Evolutionary conservation across 2,797 vertebrate genomes (phyloP).

Genomic region (Vultur gryphus): DNA sequence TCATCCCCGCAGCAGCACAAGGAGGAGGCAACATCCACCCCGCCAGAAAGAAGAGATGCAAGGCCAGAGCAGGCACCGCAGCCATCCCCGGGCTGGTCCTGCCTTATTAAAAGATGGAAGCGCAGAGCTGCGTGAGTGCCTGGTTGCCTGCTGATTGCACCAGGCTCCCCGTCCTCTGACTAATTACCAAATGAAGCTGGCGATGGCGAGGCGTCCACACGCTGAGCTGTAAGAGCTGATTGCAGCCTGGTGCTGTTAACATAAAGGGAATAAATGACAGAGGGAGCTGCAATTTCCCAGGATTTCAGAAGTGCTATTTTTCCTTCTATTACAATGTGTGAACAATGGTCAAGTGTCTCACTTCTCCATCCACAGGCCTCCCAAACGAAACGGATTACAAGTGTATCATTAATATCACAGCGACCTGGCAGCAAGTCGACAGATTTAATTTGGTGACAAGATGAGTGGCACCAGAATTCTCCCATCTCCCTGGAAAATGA

Average conservation of each 20-base stretch:
- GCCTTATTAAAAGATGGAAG: neutral
- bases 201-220: accelerated
- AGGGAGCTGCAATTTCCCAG: neutral
- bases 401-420: conserved; percentile 40
- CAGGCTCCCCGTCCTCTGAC: neutral
- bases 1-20: neutral
- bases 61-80: accelerated
- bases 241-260: neutral
- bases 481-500: conserved; percentile 33
- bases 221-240: neutral
- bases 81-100: accelerated
- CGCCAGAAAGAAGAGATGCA: accelerated
- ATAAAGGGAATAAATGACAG: neutral
- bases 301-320: neutral
- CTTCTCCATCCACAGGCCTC: neutral
- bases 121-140: accelerated
- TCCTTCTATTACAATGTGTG: neutral
- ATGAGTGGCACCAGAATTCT: conserved; percentile 55
- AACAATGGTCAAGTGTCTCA: conserved; percentile 31
- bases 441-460: conserved; percentile 58
- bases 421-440: neutral
- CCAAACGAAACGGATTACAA: conserved; percentile 26
- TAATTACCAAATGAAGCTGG: neutral
- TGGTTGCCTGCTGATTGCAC: neutral
- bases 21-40: accelerated